A percentile compares a stretch with the other conserved stretches of the same genome.
Evolutionary conservation across 2,113 vertebrate genomes (phyloP).

Genomic region (Anser cygnoides): DNA sequence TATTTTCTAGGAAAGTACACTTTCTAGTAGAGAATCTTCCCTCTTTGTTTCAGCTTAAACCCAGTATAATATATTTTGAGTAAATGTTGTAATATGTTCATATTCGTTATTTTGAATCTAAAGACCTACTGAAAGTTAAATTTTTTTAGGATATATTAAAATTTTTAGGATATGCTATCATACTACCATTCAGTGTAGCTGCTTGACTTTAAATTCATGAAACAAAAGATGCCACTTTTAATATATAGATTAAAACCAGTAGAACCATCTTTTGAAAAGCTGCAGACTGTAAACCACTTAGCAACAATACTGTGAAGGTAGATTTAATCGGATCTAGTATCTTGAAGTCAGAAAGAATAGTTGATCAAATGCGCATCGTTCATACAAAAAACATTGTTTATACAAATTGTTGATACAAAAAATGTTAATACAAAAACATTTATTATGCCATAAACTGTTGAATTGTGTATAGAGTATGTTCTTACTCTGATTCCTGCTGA

Average conservation of each 20-base stretch:
- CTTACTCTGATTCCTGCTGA: not conserved
- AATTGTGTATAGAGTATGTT: not conserved
- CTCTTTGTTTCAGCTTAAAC: not conserved
- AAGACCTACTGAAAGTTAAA: slow-evolving; percentile 11
- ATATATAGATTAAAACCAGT: slow-evolving; percentile 49
- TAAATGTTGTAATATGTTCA: not conserved
- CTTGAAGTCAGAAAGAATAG: slow-evolving; percentile 51
- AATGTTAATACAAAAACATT: not conserved
- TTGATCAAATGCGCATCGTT: slow-evolving; percentile 7
- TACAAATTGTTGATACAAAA: not conserved
- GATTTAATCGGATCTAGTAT: slow-evolving; percentile 14
- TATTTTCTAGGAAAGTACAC: not conserved
- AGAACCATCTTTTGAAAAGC: slow-evolving; percentile 60
- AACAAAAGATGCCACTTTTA: slow-evolving; percentile 58
- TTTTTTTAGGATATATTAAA: not conserved
- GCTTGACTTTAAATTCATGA: not conserved
- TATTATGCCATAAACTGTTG: not conserved
- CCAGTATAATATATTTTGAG: not conserved
- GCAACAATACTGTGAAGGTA: slow-evolving; percentile 29
- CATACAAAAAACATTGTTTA: not conserved
- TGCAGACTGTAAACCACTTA: slow-evolving; percentile 46
- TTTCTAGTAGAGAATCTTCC: not conserved
- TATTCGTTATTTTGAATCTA: not conserved
- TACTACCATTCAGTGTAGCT: not conserved
- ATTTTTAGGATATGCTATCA: slow-evolving; percentile 37